These are phyloP conservation scores for Sebastes umbrosus DNA, from an alignment of 2,797 vertebrate genomes.

Conservation along the genomic window DNA sequence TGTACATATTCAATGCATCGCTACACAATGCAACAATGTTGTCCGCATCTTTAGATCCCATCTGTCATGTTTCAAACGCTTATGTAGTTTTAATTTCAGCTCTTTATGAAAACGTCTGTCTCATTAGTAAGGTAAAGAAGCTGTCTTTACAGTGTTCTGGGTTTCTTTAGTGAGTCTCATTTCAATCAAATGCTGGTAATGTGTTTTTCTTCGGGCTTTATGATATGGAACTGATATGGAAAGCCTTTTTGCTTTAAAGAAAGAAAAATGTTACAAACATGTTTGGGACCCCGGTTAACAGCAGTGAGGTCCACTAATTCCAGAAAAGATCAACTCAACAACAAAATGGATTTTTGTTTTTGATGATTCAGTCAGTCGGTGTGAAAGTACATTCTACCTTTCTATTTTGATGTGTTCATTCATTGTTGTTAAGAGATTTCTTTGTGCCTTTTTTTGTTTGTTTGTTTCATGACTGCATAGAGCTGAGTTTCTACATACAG, in stretches of 20 bases:
- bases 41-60: slow-evolving; percentile 36
- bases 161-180: slow-evolving; percentile 5
- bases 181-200: slow-evolving; percentile 6
- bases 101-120: background rate
- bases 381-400: slow-evolving; percentile 18
- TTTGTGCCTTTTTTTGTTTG: slow-evolving; percentile 44
- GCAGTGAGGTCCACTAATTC: background rate
- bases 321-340: background rate
- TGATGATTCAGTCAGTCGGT: background rate
- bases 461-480: slow-evolving; percentile 16
- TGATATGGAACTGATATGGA: background rate
- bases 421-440: slow-evolving; percentile 30
- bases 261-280: background rate
- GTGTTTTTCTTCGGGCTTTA: slow-evolving; percentile 5
- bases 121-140: background rate
- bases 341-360: background rate
- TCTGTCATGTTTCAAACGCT: slow-evolving; percentile 16
- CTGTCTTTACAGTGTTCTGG: background rate
- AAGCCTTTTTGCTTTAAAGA: slow-evolving; percentile 4
- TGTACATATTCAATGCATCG: slow-evolving; percentile 60
- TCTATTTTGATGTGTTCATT: slow-evolving; percentile 16
- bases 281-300: background rate
- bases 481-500: slow-evolving; percentile 12
- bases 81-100: background rate
- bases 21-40: slow-evolving; percentile 48